phyloP scores from a whole-genome alignment of 2,113 vertebrate genomes.

The Neogale vison region DNA sequence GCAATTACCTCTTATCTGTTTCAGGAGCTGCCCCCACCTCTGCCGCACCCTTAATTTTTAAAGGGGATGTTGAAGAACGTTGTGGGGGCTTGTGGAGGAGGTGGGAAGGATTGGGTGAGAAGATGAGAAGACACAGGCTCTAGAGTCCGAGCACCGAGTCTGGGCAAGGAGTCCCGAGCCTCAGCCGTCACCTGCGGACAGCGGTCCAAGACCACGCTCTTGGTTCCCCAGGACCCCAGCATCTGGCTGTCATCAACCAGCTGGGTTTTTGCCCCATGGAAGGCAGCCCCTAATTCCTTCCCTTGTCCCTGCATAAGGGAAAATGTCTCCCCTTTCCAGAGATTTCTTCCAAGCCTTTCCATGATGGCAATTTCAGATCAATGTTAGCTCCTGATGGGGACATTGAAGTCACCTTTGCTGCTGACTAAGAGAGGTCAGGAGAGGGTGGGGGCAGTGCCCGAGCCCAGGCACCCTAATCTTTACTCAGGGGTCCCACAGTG shows the following conservation, averaged over 20 bases:
- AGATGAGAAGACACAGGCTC: background rate
- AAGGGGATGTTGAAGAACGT: conserved; percentile 82
- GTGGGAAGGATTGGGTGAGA: background rate
- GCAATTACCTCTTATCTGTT: conserved; percentile 88
- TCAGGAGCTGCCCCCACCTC: conserved; percentile 75
- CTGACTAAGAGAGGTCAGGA: background rate
- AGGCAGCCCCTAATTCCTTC: background rate
- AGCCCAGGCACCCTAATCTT: background rate
- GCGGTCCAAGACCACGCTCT: fast-evolving
- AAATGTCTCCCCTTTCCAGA: background rate
- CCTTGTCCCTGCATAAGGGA: background rate
- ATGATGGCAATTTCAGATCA: background rate
- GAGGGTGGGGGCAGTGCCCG: background rate
- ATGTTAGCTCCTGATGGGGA: background rate
- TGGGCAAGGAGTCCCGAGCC: background rate
- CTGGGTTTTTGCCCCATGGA: background rate
- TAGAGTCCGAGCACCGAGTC: background rate
- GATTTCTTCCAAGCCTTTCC: background rate
- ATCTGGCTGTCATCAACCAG: background rate
- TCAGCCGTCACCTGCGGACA: background rate
- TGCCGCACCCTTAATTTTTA: conserved; percentile 80
- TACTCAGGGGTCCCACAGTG: fast-evolving
- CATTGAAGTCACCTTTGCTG: background rate
- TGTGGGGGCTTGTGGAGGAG: conserved; percentile 59
- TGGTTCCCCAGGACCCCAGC: fast-evolving